These are phyloP conservation scores for Cyclargus thomasi DNA, from an alignment of 1,140 invertebrate species.

Conservation along the genomic window DNA sequence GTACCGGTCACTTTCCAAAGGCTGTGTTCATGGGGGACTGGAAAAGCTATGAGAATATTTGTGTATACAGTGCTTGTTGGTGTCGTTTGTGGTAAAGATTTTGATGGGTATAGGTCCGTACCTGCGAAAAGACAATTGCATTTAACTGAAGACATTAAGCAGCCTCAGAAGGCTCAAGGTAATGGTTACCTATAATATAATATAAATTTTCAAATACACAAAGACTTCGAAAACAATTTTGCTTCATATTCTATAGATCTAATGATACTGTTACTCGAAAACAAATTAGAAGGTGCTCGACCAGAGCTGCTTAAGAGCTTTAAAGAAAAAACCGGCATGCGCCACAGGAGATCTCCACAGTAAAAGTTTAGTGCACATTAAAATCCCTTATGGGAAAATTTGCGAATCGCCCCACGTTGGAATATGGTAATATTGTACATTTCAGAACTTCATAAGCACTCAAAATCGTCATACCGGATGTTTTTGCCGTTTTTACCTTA, in stretches of 20 bases:
- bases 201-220: too few species aligned
- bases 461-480: background rate
- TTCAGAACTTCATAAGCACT: background rate
- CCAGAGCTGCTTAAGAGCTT: background rate
- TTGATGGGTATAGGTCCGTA: too few species aligned
- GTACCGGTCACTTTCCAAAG: slow-evolving; percentile 8
- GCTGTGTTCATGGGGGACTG: background rate
- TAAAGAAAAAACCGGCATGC: background rate
- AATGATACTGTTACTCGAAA: background rate
- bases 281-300: background rate
- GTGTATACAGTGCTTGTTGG: too few species aligned
- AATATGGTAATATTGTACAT: slow-evolving; percentile 1
- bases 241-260: background rate
- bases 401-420: background rate
- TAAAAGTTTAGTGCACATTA: background rate
- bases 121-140: too few species aligned
- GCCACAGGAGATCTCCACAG: background rate
- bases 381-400: background rate
- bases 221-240: too few species aligned
- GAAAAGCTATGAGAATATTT: background rate
- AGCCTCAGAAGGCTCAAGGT: too few species aligned
- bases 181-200: too few species aligned
- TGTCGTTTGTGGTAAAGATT: too few species aligned
- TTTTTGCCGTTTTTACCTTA: background rate
- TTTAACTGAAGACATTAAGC: too few species aligned